Evolutionary conservation across 2,888 invertebrate genomes (phyloP), one percentile per base, ranked within the genome.

Genomic region (Mayetiola destructor): DNA sequence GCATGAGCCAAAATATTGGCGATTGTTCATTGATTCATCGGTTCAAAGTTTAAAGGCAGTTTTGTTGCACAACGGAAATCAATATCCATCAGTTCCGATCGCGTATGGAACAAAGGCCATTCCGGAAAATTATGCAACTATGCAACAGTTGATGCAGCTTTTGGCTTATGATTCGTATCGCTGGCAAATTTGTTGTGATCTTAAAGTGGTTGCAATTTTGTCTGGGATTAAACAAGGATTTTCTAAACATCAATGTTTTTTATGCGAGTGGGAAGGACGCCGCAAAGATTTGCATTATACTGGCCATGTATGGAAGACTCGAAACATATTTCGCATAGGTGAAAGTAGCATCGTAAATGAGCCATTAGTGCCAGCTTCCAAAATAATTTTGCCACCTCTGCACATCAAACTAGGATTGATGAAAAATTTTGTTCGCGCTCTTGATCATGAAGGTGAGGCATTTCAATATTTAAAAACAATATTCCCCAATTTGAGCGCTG

Each of bases 11-110:
- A 55, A 61, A 55, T 61, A 63, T n/a, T 62, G 61, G 61, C 58
- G 63, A 52, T 58, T 64, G 21, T 64, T 64, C 48, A 64, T 63
- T 27, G 62, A 64, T 60, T 61, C 61, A 21, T 64, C 62, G 20
- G 62, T 61, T 53, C 52, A 53, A 52, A 63, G 63, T 59, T 53
- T 63, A 8, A 62, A 63, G 59, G 60, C 60, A 57, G 62, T 64
- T 37, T 58, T 64, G 27, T 59, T 65, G n/a, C 63, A 63, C 48
- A 64, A 61, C 60, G 60, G 60, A 12, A 54, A 54, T 20, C 3
- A 20, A 20, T 20, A 20, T 14, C 62, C 62, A 27, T 61, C 62
- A 27, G 52, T 63, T 58, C 63, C 64, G 39, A 58, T 61, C 36
- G 61, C 57, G 14, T 59, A 62, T 59, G 61, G 61, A 18, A 60